Base-by-base conservation (phyloP, 2,113 vertebrate genomes). In the Fulmarus glacialis region DNA sequence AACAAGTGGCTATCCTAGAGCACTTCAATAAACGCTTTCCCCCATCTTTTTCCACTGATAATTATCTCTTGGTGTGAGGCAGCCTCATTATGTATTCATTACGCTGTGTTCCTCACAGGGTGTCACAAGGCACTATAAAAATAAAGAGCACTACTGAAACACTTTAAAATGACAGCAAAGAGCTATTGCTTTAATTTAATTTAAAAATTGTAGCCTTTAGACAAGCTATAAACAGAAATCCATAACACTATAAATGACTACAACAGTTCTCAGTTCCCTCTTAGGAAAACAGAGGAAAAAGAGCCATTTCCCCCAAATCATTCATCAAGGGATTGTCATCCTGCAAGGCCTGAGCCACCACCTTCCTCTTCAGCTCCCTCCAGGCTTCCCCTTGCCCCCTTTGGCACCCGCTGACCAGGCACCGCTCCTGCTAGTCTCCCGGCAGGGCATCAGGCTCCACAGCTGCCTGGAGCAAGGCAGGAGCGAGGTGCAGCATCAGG, bases 161-260 rank as follows among this genome's bases (percentile, higher is more conserved):
- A 34, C 74, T 84, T 87, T 11, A 56, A 66, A 56, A 63, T 60
- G 48, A 77, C 90, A 94, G 40, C 4, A 2, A 87, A 72, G 64
- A 96, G 64, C 42, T 93, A 87, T 32, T 60, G 66, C 64, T 95
- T 94, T 94, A 82, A 96, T 95, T 87, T 93, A 83, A 77, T 77
- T 87, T 91, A 3, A 72, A 75, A 94, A 86, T 6, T 43, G 64
- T 82, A 71, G 52, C 70, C 84, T 67, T 70, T 68, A 89, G 52
- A 79, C 22, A 43, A 89, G 16, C 27, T 55, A 87, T 67, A 82
- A 93, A 82, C 29, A 85, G 68, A 89, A 52, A 68, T 24, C 17
- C 47, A 50, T 40, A 36, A 47, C 8, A 2, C 29, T 34, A 26
- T 27, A 67, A 89, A 82, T 85, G 55, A 59, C 52, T 29, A 6